phyloP scores from a whole-genome alignment of 2,888 invertebrate species.

The Cephus runcator region DNA sequence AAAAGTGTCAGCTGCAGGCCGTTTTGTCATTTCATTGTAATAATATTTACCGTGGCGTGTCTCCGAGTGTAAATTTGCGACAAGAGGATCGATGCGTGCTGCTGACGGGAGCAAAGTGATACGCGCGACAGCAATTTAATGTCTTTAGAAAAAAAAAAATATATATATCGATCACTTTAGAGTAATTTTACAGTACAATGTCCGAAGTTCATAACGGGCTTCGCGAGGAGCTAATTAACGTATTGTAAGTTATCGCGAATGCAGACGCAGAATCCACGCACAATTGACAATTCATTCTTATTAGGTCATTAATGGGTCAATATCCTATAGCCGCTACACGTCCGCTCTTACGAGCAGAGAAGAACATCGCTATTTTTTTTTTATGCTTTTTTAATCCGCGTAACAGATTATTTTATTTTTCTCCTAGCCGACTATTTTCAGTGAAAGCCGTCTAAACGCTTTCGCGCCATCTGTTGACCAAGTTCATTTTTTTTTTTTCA shows the following conservation, averaged over 20 bases:
- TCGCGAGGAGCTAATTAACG: conserved; percentile 28
- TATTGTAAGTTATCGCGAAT: conserved; percentile 25
- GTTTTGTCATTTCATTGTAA: background rate
- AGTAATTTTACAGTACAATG: background rate
- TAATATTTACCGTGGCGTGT: background rate
- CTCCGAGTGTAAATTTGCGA: too few species aligned
- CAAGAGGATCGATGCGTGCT: background rate
- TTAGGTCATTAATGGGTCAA: conserved; percentile 39
- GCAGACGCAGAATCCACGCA: conserved; percentile 31
- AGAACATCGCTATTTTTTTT: background rate
- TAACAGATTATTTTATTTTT: background rate
- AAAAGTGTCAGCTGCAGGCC: background rate
- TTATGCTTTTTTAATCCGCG: background rate
- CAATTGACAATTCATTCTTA: conserved; percentile 21
- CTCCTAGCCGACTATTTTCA: background rate
- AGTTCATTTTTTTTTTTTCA: background rate
- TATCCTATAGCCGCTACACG: conserved; percentile 27
- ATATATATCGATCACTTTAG: background rate
- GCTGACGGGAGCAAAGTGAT: background rate
- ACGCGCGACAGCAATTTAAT: background rate
- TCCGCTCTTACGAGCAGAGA: background rate
- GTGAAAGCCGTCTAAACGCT: background rate
- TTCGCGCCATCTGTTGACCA: background rate
- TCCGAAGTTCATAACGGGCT: conserved; percentile 18
- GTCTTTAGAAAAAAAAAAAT: background rate